Percentiles rank a stretch among this genome's conserved stretches.
These are phyloP conservation scores for Stichopus chloronotus DNA, from an alignment of 35 echinoderm and acorn worm species.

Conservation along the genomic window DNA sequence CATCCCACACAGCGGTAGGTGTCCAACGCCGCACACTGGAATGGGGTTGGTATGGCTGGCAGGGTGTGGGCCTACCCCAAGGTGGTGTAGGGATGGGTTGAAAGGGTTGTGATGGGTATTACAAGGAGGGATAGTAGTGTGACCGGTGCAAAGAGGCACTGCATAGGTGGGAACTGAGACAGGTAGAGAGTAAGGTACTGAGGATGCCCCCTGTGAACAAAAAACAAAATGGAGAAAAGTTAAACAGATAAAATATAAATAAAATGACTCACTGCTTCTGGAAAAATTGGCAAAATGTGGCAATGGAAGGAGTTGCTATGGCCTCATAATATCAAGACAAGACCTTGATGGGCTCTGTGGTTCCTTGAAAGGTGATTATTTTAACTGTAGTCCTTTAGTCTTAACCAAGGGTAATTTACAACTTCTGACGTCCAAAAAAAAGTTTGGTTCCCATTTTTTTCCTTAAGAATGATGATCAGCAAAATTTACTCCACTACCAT, in stretches of 20 bases:
- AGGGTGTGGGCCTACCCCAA: conserved; percentile 43
- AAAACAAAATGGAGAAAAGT: conserved; percentile 45
- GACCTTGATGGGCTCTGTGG: no score
- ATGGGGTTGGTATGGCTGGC: conserved; percentile 71
- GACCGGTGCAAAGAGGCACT: conserved; percentile 97
- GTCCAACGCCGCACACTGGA: conserved; percentile 90
- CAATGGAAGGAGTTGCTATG: no score
- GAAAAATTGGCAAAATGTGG: no score
- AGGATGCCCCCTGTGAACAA: conserved; percentile 79
- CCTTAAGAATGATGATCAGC: no score
- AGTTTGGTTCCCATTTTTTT: no score
- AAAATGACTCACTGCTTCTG: no score
- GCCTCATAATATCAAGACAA: no score
- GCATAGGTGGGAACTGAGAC: conserved; percentile 96
- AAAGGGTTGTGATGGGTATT: conserved; percentile 79
- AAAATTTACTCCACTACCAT: no score
- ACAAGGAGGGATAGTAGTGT: conserved; percentile 93
- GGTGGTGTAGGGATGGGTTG: conserved; percentile 70
- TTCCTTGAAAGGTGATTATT: no score
- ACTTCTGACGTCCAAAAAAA: no score
- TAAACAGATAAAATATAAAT: not conserved
- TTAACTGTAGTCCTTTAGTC: no score
- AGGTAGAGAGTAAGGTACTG: conserved; percentile 90
- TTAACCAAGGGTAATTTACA: no score
- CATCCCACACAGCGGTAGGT: conserved; percentile 91